phyloP scores from a whole-genome alignment of 2,113 vertebrate genomes.

The Agelaius tricolor region DNA sequence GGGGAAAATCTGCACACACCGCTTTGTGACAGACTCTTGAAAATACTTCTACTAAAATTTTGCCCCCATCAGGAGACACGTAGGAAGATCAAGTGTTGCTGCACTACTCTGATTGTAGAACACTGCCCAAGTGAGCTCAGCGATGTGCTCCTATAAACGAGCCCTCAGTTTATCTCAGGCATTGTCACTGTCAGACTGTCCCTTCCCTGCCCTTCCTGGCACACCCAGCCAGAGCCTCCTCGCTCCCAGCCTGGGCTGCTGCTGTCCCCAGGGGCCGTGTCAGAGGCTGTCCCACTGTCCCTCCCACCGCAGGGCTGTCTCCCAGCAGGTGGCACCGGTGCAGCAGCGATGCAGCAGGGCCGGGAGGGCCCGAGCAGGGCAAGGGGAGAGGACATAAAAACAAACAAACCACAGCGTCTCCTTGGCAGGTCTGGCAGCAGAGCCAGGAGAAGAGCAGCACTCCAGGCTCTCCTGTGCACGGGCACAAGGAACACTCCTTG shows the following conservation, averaged over 20 bases:
- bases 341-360: neutral
- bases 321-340: conserved; percentile 28
- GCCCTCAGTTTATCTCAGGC: neutral
- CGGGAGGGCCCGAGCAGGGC: neutral
- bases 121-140: neutral
- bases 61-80: neutral
- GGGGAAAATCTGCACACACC: neutral
- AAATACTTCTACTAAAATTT: neutral
- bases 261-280: neutral
- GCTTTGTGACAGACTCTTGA: neutral
- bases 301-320: neutral
- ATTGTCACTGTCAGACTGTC: neutral
- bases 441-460: neutral
- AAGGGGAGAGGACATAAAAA: neutral
- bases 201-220: neutral
- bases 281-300: no score
- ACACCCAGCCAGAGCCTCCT: neutral
- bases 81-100: neutral
- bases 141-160: neutral
- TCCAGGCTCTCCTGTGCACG: neutral
- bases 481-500: neutral
- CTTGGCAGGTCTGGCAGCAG: neutral
- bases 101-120: neutral
- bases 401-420: neutral
- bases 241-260: neutral